Evolutionary conservation across 2,888 invertebrate species (phyloP).

Genomic region (Scaeva pyrastri): DNA sequence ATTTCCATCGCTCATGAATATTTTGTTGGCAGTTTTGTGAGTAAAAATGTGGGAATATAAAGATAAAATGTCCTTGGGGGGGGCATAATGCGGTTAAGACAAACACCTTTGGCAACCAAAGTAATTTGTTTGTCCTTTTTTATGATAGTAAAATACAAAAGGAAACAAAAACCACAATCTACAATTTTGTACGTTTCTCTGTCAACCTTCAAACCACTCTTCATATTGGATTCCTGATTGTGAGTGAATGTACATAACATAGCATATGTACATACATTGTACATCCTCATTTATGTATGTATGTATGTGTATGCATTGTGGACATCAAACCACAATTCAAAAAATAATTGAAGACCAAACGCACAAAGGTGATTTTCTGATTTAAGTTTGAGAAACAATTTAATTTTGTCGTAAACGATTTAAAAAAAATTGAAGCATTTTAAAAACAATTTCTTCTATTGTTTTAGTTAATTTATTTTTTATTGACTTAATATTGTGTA

Average conservation of each 20-base stretch:
- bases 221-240: neutral
- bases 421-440: too few relatives aligned
- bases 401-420: too few relatives aligned
- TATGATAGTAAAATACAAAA: neutral
- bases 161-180: neutral
- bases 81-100: conserved; percentile 16
- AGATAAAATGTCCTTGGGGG: neutral
- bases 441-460: too few relatives aligned
- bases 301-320: neutral
- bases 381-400: too few relatives aligned
- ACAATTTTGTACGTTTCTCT: neutral
- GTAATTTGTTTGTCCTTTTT: neutral
- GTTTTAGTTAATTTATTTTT: too few relatives aligned
- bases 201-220: neutral
- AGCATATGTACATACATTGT: too few relatives aligned
- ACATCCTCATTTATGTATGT: too few relatives aligned
- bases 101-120: conserved; percentile 24
- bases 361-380: too few relatives aligned
- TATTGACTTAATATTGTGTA: too few relatives aligned
- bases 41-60: neutral
- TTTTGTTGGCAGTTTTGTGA: neutral
- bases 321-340: neutral
- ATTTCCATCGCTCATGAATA: neutral
- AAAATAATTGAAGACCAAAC: too few relatives aligned
- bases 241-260: neutral